Base-by-base conservation (phyloP, 2,888 invertebrate species). In the Encarsia formosa region DNA sequence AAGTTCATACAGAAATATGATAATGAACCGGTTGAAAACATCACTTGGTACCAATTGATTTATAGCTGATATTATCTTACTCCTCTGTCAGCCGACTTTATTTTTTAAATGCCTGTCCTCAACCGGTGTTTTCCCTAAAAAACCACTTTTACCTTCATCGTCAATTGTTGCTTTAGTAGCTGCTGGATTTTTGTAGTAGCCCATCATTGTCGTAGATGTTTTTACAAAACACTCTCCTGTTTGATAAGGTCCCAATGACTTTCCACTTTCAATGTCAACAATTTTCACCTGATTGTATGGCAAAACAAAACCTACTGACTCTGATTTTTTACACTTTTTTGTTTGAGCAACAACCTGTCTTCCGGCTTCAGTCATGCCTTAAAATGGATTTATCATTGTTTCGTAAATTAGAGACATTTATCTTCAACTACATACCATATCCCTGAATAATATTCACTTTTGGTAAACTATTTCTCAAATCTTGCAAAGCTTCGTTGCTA, bases 121-220 rank as follows among this genome's bases (percentile, higher is more conserved):
- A n/a, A n/a, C n/a, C n/a, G n/a, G n/a, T n/a, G n/a, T n/a, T n/a
- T n/a, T n/a, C n/a, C n/a, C n/a, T n/a, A n/a, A n/a, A n/a, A n/a
- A n/a, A n/a, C n/a, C n/a, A n/a, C n/a, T n/a, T n/a, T 19, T 44
- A 66, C 81, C 81, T 29, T 81, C 77, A 0, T 66, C 54, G 40
- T 77, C 76, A 4, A 82, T 67, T 3, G 75, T 76, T 32, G 74
- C 74, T 34, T 66, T 67, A 0, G 81, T 82, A 2, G 79, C 81
- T 54, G 76, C 66, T 15, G 75, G 75, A 61, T 81, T 79, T 48
- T 77, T 77, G 37, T 75, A 73, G 62, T 83, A 83, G 1, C 79
- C 79, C 15, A 72, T 73, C 77, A 79, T 81, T 1, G 78, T 63
- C 1, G 15, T 31, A 0, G 3, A 0, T 0, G 58, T 5, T 40